Conservation (phyloP, 2,797 vertebrate genomes). For the Diplodus puntazzo region DNA sequence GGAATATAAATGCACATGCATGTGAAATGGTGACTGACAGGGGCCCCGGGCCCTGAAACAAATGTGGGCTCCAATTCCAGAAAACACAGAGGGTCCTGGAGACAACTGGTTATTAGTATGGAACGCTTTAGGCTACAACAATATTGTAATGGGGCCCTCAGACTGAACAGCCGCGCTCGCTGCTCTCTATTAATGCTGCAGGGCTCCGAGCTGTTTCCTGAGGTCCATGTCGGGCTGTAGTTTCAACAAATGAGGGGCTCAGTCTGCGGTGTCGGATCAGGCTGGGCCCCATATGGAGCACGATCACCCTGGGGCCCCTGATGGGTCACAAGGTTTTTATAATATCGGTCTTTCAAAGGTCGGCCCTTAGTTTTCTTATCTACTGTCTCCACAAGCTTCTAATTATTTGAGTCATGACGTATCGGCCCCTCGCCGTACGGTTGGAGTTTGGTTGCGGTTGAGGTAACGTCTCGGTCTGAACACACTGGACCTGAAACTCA, state of each 20-base stretch:
- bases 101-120: constrained; percentile 52
- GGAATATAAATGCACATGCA: constrained; percentile 46
- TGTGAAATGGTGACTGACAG: constrained; percentile 69
- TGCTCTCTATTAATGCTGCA: constrained; percentile 42
- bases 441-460: too few relatives aligned
- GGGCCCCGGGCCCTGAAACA: constrained; percentile 58
- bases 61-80: constrained; percentile 61
- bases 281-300: constrained; percentile 34
- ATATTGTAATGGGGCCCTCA: constrained; percentile 49
- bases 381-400: constrained; percentile 3
- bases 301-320: constrained; percentile 43
- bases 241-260: constrained; percentile 58
- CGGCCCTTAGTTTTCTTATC: not conserved
- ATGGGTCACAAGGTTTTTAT: constrained; percentile 6
- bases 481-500: too few relatives aligned
- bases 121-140: constrained; percentile 61
- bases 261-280: constrained; percentile 13
- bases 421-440: too few relatives aligned
- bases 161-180: constrained; percentile 18
- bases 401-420: constrained; percentile 4
- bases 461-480: too few relatives aligned
- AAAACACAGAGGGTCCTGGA: constrained; percentile 56
- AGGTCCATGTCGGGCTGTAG: constrained; percentile 16
- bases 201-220: constrained; percentile 45
- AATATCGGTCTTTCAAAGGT: constrained; percentile 4